These are phyloP conservation scores for Calypte anna DNA, from an alignment of 2,113 vertebrate species.

Conservation along the genomic window DNA sequence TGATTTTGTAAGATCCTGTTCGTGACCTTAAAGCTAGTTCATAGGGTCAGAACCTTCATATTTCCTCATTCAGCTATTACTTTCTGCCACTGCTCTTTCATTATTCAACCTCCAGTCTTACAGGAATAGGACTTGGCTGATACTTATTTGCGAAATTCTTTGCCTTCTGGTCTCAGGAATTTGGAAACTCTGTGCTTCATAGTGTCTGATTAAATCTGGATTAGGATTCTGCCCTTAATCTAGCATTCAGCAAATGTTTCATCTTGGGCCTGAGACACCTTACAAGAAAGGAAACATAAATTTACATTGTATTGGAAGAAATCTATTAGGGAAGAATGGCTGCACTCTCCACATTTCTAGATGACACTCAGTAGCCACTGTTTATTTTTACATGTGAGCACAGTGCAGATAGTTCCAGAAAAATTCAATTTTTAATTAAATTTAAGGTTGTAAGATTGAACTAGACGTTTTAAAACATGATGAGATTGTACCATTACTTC, in stretches of 20 bases:
- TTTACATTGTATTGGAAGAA: not conserved
- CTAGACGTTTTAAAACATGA: not conserved
- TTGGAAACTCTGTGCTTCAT: constrained; percentile 53
- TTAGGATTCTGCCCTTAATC: constrained; percentile 33
- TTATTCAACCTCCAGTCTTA: constrained; percentile 53
- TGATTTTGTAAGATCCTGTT: constrained; percentile 56
- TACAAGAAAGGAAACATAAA: not conserved
- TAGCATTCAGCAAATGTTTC: constrained; percentile 7
- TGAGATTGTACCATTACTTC: not conserved
- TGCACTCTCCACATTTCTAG: not conserved
- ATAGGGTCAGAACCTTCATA: constrained; percentile 50
- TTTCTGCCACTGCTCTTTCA: constrained; percentile 50
- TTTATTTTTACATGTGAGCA: not conserved
- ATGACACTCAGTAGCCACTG: not conserved
- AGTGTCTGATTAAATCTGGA: constrained; percentile 40
- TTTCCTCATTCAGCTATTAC: constrained; percentile 43
- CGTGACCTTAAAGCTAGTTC: constrained; percentile 60
- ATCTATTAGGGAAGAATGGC: not conserved
- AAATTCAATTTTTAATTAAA: not conserved
- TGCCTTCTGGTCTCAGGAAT: constrained; percentile 49
- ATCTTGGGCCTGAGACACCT: not conserved
- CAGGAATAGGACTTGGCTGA: constrained; percentile 55
- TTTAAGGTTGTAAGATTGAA: not conserved
- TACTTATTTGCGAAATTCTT: constrained; percentile 57
- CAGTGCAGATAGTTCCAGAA: not conserved